Conservation (phyloP, 2,888 invertebrate species). For the Tuta absoluta region DNA sequence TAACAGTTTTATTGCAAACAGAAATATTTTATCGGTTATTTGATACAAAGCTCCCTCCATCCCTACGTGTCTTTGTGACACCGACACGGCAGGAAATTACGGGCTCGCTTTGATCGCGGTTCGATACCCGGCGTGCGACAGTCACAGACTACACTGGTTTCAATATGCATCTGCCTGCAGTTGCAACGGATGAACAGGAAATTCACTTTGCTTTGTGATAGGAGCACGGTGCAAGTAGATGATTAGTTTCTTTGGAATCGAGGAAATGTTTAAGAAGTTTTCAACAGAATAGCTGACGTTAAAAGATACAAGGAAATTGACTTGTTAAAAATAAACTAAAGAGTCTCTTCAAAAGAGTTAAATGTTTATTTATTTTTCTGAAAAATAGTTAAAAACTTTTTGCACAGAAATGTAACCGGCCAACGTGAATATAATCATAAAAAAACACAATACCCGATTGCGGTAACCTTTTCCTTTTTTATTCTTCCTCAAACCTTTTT, state of each 20-base stretch:
- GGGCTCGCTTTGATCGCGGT: constrained; percentile 17
- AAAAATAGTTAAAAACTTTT: not conserved
- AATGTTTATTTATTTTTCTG: no score
- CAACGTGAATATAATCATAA: no score
- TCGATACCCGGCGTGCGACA: constrained; percentile 4
- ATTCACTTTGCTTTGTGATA: not conserved
- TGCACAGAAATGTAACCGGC: not conserved
- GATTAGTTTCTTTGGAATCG: not conserved
- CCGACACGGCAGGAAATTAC: constrained; percentile 13
- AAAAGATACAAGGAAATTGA: not conserved
- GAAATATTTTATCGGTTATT: no score
- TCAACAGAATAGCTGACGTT: no score
- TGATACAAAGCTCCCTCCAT: no score
- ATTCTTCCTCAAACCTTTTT: no score
- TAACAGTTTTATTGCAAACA: no score
- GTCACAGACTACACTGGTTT: not conserved
- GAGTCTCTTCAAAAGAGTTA: not conserved
- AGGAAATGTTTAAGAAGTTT: not conserved
- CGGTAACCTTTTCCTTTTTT: no score
- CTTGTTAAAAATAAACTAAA: not conserved
- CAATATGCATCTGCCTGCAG: constrained; percentile 5
- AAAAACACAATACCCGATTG: no score
- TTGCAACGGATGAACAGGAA: constrained; percentile 5
- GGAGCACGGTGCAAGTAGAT: not conserved
- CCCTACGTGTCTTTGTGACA: not conserved